Evolutionary conservation across 2,888 invertebrate genomes (phyloP).

Genomic region (Phengaris alcon): DNA sequence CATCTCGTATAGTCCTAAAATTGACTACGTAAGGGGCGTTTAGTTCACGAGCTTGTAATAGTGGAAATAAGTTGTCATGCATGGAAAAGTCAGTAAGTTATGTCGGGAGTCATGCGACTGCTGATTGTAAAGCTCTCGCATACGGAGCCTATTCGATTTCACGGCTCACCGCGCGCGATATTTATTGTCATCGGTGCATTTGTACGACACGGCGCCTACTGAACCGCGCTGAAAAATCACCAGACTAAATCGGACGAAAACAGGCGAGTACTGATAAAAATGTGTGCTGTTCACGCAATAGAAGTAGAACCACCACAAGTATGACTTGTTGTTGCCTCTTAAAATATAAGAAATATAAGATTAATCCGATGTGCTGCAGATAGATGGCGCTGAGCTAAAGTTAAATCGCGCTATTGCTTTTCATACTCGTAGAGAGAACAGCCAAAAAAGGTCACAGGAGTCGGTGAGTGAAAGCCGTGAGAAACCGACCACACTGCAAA

Average conservation of each 20-base stretch:
- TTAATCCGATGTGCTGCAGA: not conserved
- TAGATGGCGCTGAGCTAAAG: not conserved
- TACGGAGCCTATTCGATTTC: slow-evolving; percentile 80
- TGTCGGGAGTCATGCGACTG: slow-evolving; percentile 63
- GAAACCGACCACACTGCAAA: too few species aligned
- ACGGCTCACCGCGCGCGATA: slow-evolving; percentile 77
- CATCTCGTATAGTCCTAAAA: not conserved
- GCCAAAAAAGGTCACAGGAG: too few species aligned
- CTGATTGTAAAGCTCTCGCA: slow-evolving; percentile 79
- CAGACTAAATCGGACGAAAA: slow-evolving; percentile 70
- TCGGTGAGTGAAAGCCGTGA: too few species aligned
- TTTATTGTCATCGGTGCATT: slow-evolving; percentile 79
- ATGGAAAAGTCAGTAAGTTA: slow-evolving; percentile 67
- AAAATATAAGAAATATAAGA: not conserved
- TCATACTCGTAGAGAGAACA: too few species aligned
- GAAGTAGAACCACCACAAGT: not conserved
- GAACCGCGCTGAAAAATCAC: slow-evolving; percentile 76
- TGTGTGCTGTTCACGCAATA: not conserved
- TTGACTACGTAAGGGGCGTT: not conserved
- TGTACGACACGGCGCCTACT: slow-evolving; percentile 76
- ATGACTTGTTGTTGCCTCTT: not conserved
- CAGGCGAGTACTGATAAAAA: slow-evolving; percentile 40
- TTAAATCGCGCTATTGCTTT: not conserved
- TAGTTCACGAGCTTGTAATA: slow-evolving; percentile 21
- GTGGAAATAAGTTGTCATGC: slow-evolving; percentile 62